Evolutionary conservation across 2,113 vertebrate species (phyloP), one percentile per base, ranked within the genome.

Genomic region (Campylorhamphus procurvoides): DNA sequence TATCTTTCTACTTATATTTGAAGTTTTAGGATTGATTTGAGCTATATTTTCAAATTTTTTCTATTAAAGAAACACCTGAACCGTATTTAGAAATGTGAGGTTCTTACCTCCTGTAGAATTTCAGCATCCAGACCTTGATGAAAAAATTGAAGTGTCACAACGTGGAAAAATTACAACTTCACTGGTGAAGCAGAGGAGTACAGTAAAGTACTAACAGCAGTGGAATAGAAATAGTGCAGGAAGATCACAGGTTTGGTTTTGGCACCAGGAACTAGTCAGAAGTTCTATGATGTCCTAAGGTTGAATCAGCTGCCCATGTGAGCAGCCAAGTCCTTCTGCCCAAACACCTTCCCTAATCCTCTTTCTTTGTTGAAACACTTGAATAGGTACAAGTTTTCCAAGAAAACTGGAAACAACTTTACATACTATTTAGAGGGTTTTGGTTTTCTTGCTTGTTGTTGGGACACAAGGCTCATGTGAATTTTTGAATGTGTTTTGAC

Each of bases 221-320:
- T 27, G 47, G 12, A 50, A 12, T 33, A 75, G 53, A 94, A 95
- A 79, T 28, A 72, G 14, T 56, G 13, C 25, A 80, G 64, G 83
- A 86, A 42, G 67, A 80, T 74, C 63, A 40, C 16, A 55, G 33
- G 33, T 77, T 71, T 77, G 18, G 12, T 56, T 93, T 84, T 84
- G 93, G 66, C 55, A 80, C 13, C 14, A 39, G 50, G 49, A 88
- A 14, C 25, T 77, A 23, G 62, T 96, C 42, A 84, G 55, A 62
- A 86, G 27, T 89, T 91, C 87, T 94, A 59, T 39, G 44, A 87
- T 89, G 52, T 93, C 69, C 86, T 92, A 74, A 91, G 67, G 71
- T n/a, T 91, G 91, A 93, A 96, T 90, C 69, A 94, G 76, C 77
- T 84, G 73, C 35, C 19, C 49, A 49, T 35, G 44, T 87, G 28